Percentiles rank a stretch among this genome's conserved stretches.
phyloP scores from a whole-genome alignment of 1,140 invertebrate genomes.

The Parasteatoda tepidariorum region DNA sequence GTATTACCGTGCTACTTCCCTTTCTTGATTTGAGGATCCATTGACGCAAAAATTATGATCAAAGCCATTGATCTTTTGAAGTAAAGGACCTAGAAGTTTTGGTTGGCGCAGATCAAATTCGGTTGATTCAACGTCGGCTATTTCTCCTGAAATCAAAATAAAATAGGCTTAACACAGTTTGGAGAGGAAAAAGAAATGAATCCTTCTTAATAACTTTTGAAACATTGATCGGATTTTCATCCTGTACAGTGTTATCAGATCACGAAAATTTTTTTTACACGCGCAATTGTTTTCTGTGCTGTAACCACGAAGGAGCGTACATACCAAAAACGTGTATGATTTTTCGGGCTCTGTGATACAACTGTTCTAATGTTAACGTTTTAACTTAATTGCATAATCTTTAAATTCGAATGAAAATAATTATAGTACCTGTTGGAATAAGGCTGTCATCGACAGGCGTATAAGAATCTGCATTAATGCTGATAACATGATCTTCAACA shows the following conservation, averaged over 20 bases:
- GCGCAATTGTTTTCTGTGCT: no score
- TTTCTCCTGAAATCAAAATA: slow-evolving; percentile 72
- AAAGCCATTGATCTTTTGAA: slow-evolving; percentile 73
- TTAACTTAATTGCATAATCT: no score
- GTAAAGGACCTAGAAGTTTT: slow-evolving; percentile 69
- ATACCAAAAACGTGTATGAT: no score
- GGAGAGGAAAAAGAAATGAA: no score
- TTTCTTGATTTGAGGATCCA: slow-evolving; percentile 63
- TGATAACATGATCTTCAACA: slow-evolving; percentile 79
- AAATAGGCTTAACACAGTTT: background rate
- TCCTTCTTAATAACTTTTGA: no score
- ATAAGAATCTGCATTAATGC: slow-evolving; percentile 81
- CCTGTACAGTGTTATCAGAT: no score
- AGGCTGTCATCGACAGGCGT: slow-evolving; percentile 79
- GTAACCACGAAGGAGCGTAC: no score
- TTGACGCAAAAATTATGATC: slow-evolving; percentile 83
- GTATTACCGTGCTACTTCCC: slow-evolving; percentile 67
- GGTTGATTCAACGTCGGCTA: slow-evolving; percentile 76
- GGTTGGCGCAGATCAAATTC: slow-evolving; percentile 77
- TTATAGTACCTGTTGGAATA: slow-evolving; percentile 77
- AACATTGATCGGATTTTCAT: no score
- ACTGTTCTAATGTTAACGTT: no score
- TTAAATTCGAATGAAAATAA: no score
- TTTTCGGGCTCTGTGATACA: no score
- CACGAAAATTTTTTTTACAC: no score